phyloP scores from a whole-genome alignment of 2,888 invertebrate genomes.

The Peribatodes rhomboidaria region DNA sequence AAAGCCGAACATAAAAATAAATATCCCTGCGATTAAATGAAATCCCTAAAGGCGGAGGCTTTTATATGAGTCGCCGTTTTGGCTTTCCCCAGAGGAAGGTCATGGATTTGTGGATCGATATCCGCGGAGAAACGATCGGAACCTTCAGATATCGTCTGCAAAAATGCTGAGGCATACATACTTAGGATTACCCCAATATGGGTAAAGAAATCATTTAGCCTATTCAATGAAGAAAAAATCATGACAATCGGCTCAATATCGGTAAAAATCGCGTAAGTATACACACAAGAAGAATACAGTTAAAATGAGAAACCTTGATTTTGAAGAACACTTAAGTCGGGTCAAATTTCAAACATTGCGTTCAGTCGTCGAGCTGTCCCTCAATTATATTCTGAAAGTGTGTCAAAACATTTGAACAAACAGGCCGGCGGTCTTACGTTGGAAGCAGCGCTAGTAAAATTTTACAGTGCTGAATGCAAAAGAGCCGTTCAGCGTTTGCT shows the following conservation, averaged over 20 bases:
- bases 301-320: not conserved
- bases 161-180: not conserved
- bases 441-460: constrained; percentile 61
- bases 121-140: constrained; percentile 19
- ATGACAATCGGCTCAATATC: not conserved
- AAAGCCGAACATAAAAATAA: constrained; percentile 29
- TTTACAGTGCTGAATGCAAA: constrained; percentile 64
- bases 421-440: constrained; percentile 51
- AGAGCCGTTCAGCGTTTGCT: constrained; percentile 70
- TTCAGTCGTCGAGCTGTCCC: constrained; percentile 14
- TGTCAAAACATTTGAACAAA: constrained; percentile 51
- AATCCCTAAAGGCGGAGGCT: constrained; percentile 31
- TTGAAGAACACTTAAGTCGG: not conserved
- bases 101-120: constrained; percentile 33
- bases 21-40: constrained; percentile 31
- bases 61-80: constrained; percentile 37
- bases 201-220: not conserved
- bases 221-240: not conserved
- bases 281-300: not conserved
- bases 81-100: constrained; percentile 36
- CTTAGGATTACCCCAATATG: not conserved
- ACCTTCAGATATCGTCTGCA: constrained; percentile 2
- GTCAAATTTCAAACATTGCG: constrained; percentile 21
- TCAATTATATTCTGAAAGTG: constrained; percentile 39
- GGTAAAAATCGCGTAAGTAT: too few species aligned